Evolutionary conservation across 2,797 vertebrate genomes (phyloP).

Genomic region (Mionectes olivaceus): DNA sequence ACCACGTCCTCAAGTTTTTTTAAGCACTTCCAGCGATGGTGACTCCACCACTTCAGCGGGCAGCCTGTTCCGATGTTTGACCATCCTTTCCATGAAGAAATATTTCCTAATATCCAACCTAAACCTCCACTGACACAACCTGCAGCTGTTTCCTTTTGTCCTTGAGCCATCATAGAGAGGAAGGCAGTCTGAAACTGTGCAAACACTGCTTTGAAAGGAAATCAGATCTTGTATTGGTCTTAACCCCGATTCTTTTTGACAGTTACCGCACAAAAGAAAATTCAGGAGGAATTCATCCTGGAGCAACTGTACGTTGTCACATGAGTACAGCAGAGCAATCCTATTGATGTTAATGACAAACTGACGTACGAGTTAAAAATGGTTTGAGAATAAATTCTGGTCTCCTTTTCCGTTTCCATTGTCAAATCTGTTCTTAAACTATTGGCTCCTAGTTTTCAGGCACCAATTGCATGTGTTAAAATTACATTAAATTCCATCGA

Average conservation of each 20-base stretch:
- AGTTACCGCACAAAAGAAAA: neutral
- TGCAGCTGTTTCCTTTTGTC: neutral
- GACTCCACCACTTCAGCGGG: neutral
- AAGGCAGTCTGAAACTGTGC: neutral
- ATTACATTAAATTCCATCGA: neutral
- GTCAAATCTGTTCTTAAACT: neutral
- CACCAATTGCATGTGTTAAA: accelerated
- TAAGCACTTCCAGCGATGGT: neutral
- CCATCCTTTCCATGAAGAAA: neutral
- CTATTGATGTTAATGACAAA: accelerated
- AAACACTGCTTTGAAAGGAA: neutral
- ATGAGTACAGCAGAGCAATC: accelerated
- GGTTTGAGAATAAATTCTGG: neutral
- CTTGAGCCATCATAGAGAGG: neutral
- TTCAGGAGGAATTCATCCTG: neutral
- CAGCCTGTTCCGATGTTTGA: neutral
- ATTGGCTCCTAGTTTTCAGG: neutral
- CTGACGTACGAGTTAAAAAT: accelerated
- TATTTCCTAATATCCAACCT: neutral
- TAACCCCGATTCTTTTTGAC: neutral
- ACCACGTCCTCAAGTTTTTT: neutral
- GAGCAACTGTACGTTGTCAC: accelerated
- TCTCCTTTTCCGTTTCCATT: neutral
- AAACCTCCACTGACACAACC: neutral
- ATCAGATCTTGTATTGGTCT: neutral